Evolutionary conservation across 1,140 invertebrate genomes (phyloP).

Genomic region (Coenobita brevimanus): DNA sequence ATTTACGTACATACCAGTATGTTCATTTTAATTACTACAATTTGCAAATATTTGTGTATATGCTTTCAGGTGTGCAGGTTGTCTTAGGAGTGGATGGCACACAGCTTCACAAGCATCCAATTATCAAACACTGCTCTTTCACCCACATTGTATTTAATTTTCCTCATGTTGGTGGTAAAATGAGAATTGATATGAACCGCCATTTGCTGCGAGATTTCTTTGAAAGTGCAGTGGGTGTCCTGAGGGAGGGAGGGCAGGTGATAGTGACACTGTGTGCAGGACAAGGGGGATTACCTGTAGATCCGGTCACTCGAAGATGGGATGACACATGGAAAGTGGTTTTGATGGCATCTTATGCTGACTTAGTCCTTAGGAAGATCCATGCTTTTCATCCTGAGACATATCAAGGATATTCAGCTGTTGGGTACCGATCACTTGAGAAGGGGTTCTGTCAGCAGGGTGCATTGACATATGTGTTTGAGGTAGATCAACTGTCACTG

Average conservation of each 20-base stretch:
- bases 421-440: slow-evolving; percentile 77
- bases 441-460: slow-evolving; percentile 76
- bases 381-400: slow-evolving; percentile 73
- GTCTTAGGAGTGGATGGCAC: slow-evolving; percentile 51
- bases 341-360: slow-evolving; percentile 77
- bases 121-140: slow-evolving; percentile 72
- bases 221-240: slow-evolving; percentile 73
- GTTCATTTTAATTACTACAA: no score
- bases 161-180: slow-evolving; percentile 80
- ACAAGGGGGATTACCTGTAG: slow-evolving; percentile 78
- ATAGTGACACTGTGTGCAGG: slow-evolving; percentile 78
- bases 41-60: no score
- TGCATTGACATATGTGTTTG: slow-evolving; percentile 76
- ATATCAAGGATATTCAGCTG: slow-evolving; percentile 74
- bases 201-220: slow-evolving; percentile 77
- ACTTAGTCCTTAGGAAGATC: slow-evolving; percentile 75
- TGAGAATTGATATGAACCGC: slow-evolving; percentile 79
- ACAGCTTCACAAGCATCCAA: slow-evolving; percentile 23
- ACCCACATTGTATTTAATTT: slow-evolving; percentile 80
- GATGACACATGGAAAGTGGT: slow-evolving; percentile 80
- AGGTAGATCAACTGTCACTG: slow-evolving; percentile 29
- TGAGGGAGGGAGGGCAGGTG: slow-evolving; percentile 74
- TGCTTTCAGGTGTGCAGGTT: slow-evolving; percentile 46
- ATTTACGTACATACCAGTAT: no score
- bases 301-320: slow-evolving; percentile 76